A percentile compares a stretch with the other conserved stretches of the same genome.
Conservation (phyloP, 2,113 vertebrate species). For the Sinocyclocheilus rhinocerous region DNA sequence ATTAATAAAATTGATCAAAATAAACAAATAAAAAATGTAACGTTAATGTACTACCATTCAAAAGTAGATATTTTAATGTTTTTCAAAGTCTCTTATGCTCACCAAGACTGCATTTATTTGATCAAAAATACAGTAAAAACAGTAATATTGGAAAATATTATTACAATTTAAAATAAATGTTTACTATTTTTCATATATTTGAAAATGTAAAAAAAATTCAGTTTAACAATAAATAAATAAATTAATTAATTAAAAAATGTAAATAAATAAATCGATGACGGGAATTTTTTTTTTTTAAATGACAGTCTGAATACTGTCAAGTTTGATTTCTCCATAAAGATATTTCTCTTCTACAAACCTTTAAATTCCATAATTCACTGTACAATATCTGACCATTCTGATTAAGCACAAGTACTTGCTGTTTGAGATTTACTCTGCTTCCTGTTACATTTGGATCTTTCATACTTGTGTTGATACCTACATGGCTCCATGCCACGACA, state of each 20-base stretch:
- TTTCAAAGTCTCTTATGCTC: not conserved
- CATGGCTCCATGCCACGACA: conserved; percentile 50
- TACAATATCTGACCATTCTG: not conserved
- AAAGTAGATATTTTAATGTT: not conserved
- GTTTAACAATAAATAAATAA: no score
- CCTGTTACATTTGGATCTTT: not conserved
- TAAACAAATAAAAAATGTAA: not conserved
- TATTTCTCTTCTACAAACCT: conserved; percentile 33
- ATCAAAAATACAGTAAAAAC: not conserved
- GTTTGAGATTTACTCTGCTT: not conserved
- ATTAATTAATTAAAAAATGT: no score
- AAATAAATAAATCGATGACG: no score
- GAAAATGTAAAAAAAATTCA: not conserved
- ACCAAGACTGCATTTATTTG: not conserved
- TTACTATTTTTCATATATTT: no score
- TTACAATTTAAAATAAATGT: no score
- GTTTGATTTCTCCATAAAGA: not conserved
- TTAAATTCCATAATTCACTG: conserved; percentile 3
- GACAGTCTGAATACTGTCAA: not conserved
- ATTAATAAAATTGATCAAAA: not conserved
- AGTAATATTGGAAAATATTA: no score
- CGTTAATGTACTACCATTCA: not conserved
- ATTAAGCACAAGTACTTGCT: no score
- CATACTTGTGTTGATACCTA: conserved; percentile 16
- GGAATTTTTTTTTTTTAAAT: not conserved